Conservation (phyloP, 2,888 invertebrate species). For the Agonum fuliginosum region DNA sequence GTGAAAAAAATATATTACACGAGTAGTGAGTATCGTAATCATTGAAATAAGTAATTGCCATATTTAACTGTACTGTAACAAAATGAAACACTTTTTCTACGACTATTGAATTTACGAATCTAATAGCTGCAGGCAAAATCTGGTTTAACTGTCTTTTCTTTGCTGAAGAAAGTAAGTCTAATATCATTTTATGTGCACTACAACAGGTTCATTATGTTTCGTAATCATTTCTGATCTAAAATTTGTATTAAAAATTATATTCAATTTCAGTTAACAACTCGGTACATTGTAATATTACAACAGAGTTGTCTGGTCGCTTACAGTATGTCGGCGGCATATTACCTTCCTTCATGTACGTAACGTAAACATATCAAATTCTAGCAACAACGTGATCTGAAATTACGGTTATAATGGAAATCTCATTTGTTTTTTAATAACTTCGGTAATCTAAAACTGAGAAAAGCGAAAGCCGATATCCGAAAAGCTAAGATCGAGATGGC, state of each 20-base stretch:
- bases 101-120: too few relatives aligned
- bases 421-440: conserved; percentile 42
- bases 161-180: background rate
- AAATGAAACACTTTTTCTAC: too few relatives aligned
- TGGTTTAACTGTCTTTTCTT: too few relatives aligned
- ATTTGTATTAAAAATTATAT: conserved; percentile 8
- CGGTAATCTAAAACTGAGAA: conserved; percentile 23
- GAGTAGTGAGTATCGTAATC: too few relatives aligned
- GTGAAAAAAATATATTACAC: too few relatives aligned
- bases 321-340: conserved; percentile 19
- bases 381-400: conserved; percentile 10
- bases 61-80: too few relatives aligned
- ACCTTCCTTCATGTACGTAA: background rate
- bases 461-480: conserved; percentile 23
- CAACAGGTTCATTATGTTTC: background rate
- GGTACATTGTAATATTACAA: background rate
- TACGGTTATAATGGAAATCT: conserved; percentile 25
- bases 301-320: background rate
- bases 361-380: conserved; percentile 22
- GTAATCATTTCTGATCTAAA: background rate
- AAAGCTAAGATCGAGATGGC: conserved; percentile 15
- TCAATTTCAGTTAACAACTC: background rate
- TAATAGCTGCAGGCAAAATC: too few relatives aligned
- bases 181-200: background rate
- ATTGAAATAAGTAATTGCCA: too few relatives aligned